phyloP scores from a whole-genome alignment of 2,888 invertebrate genomes.

The Apamea epomidion region DNA sequence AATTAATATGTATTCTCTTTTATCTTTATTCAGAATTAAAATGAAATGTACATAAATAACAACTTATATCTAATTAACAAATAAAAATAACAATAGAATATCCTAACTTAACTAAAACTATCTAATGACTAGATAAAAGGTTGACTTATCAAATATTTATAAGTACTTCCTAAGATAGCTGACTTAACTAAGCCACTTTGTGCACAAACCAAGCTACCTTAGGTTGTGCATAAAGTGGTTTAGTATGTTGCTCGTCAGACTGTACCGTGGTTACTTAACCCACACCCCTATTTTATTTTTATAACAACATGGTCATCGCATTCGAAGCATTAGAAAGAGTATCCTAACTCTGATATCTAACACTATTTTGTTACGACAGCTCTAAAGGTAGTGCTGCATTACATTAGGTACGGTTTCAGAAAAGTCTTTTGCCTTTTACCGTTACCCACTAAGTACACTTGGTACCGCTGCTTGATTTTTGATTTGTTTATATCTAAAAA shows the following conservation, averaged over 20 bases:
- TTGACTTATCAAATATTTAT: constrained; percentile 4
- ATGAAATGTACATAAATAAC: background rate
- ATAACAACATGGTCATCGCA: background rate
- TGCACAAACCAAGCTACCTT: background rate
- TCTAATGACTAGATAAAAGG: background rate
- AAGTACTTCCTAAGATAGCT: background rate
- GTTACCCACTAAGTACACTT: background rate
- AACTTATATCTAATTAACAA: background rate
- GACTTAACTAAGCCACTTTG: too few species aligned
- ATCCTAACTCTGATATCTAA: constrained; percentile 2
- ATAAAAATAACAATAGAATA: background rate
- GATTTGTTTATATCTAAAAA: background rate
- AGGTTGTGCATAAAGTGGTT: constrained; percentile 20
- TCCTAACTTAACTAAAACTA: background rate
- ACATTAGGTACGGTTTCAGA: background rate
- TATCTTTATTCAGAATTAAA: background rate
- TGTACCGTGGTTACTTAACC: background rate
- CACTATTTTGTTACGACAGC: constrained; percentile 9
- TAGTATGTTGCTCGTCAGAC: constrained; percentile 12
- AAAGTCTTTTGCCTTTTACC: background rate
- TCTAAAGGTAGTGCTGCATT: constrained; percentile 7
- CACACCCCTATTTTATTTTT: constrained; percentile 22
- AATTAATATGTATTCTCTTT: constrained; percentile 3
- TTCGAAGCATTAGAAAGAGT: constrained; percentile 3
- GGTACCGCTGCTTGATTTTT: background rate